These are phyloP conservation scores for Dione juno DNA, from an alignment of 2,888 invertebrate genomes.

Conservation along the genomic window DNA sequence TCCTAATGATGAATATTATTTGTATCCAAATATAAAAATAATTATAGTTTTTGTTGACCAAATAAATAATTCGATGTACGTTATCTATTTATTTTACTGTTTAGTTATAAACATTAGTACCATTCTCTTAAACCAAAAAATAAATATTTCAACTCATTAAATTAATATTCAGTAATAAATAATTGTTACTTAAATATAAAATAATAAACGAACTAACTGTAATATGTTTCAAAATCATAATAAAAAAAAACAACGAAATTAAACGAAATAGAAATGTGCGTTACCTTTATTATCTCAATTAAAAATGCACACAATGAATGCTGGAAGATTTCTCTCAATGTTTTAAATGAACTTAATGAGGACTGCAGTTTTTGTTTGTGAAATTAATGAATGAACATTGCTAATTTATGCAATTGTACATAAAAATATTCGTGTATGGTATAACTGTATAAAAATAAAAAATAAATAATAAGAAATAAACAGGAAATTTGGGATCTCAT, in stretches of 20 bases:
- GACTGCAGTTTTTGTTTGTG: constrained; percentile 28
- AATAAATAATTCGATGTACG: too few relatives aligned
- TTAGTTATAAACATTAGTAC: too few relatives aligned
- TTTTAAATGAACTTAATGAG: constrained; percentile 29
- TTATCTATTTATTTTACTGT: too few relatives aligned
- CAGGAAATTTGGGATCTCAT: background rate
- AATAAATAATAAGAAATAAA: background rate
- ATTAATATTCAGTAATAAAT: too few relatives aligned
- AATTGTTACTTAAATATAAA: too few relatives aligned
- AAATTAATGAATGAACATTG: constrained; percentile 29
- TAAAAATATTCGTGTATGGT: background rate
- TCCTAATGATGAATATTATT: too few relatives aligned
- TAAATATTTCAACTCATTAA: too few relatives aligned
- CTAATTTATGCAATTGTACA: constrained; percentile 43
- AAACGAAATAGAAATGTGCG: constrained; percentile 5
- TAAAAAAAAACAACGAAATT: background rate
- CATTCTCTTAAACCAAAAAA: too few relatives aligned
- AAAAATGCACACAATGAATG: constrained; percentile 18
- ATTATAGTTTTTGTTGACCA: too few relatives aligned
- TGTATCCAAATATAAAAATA: too few relatives aligned
- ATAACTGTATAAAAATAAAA: background rate
- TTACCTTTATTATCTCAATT: constrained; percentile 18
- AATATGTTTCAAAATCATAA: background rate
- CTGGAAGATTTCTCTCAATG: background rate
- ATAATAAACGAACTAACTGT: too few relatives aligned